Conservation (phyloP, 1,140 invertebrate species). For the Sesamia nonagrioides region DNA sequence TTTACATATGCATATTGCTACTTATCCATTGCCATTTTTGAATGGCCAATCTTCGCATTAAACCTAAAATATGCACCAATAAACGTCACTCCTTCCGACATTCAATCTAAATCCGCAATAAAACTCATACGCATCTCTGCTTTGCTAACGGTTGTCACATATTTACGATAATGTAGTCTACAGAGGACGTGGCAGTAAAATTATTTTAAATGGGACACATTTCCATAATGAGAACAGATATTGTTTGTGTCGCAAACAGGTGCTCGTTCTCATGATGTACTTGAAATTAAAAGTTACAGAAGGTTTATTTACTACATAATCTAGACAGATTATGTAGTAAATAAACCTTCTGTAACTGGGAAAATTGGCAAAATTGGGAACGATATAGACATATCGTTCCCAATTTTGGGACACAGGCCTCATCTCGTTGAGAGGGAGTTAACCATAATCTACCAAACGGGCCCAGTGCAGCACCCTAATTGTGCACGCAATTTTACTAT, state of each 20-base stretch:
- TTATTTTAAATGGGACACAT: conserved; percentile 41
- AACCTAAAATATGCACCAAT: not conserved
- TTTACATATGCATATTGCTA: no score
- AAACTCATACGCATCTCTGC: not conserved
- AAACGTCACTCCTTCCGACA: not conserved
- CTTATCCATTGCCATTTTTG: not conserved
- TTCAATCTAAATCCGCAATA: not conserved
- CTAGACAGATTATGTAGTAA: not conserved
- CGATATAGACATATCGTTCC: no score
- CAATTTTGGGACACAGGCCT: no score
- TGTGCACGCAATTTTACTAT: no score
- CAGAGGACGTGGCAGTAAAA: conserved; percentile 18
- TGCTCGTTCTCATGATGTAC: not conserved
- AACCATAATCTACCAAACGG: no score
- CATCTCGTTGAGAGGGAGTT: no score
- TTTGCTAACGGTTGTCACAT: conserved; percentile 22
- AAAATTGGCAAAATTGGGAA: no score
- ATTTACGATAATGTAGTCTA: conserved; percentile 28
- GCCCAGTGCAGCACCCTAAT: no score
- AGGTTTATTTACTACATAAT: not conserved
- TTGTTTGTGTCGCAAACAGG: conserved; percentile 49
- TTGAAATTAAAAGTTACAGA: not conserved
- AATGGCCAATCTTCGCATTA: not conserved
- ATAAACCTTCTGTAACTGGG: not conserved
- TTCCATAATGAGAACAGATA: conserved; percentile 49